Base-by-base conservation (phyloP, 2,797 vertebrate species). In the Gymnoscopelus microlampas region DNA sequence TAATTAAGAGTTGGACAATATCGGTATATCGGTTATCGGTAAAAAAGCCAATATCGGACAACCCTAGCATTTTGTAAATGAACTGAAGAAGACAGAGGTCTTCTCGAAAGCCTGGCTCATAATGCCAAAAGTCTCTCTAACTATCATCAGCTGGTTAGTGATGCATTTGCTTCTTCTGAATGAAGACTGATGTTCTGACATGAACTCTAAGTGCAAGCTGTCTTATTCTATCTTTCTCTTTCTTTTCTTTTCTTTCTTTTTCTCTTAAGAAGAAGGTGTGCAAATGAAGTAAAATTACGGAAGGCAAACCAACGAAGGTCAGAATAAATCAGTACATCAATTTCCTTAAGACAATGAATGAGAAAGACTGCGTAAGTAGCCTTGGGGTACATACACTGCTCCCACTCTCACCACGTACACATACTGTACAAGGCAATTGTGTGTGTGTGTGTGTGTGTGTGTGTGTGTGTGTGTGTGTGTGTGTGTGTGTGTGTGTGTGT, bases 41-140 rank as follows among this genome's bases (percentile, higher is more conserved):
- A n/a, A n/a, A n/a, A n/a, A n/a, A n/a, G n/a, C n/a, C n/a, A n/a
- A n/a, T n/a, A n/a, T n/a, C n/a, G n/a, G n/a, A n/a, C n/a, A n/a
- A n/a, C n/a, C n/a, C n/a, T n/a, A 13, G 0, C 0, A 4, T 1
- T 2, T 35, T 10, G 19, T 77, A 0, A 3, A 0, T 3, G 3
- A n/a, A 3, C 0, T 68, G 4, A 8, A 1, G 3, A 5, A 7
- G 5, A 24, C 6, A 0, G 0, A 0, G 53, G 65, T 14, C 19
- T 51, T 56, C 4, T 59, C 1, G 12, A 44, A 1, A 15, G 0
- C 3, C 23, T 82, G 13, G 0, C 1, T 0, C 0, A 0, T 2
- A 48, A 10, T 23, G 3, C 4, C 23, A 0, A 26, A 1, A 0
- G 1, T 5, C 1, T 62, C 0, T 0, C 7, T 3, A 13, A 12